Conservation (phyloP, 1,140 invertebrate genomes). For the Epicauta chinensis region DNA sequence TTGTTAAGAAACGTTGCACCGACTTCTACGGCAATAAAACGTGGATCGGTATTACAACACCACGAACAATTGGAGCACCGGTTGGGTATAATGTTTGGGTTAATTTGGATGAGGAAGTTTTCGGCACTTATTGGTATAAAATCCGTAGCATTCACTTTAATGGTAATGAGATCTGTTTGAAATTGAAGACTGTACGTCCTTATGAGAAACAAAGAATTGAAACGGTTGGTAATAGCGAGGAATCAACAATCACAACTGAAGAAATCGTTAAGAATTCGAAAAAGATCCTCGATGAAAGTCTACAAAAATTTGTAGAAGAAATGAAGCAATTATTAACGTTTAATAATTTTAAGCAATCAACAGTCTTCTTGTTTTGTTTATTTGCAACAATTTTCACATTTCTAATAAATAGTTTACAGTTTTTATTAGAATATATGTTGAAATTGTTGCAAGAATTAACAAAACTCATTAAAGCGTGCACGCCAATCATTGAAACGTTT, state of each 20-base stretch:
- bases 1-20: constrained; percentile 21
- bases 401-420: constrained; percentile 19
- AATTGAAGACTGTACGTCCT: constrained; percentile 24
- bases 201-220: constrained; percentile 6
- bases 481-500: constrained; percentile 40
- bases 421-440: constrained; percentile 29
- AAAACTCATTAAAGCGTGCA: constrained; percentile 33
- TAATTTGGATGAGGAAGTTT: constrained; percentile 24
- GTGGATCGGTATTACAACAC: constrained; percentile 32
- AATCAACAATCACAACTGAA: not conserved
- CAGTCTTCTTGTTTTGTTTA: constrained; percentile 26
- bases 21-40: constrained; percentile 6
- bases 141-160: constrained; percentile 30
- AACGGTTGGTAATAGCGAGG: not conserved
- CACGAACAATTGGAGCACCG: constrained; percentile 27
- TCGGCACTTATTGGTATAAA: constrained; percentile 31
- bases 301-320: constrained; percentile 10
- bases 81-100: constrained; percentile 32
- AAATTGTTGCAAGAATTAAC: constrained; percentile 33
- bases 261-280: constrained; percentile 1
- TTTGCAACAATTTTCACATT: constrained; percentile 20
- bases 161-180: constrained; percentile 27
- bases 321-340: constrained; percentile 12
- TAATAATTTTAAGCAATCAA: constrained; percentile 24
- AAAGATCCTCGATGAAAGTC: constrained; percentile 8